Evolutionary conservation across 2,888 invertebrate species (phyloP).

Genomic region (Gari tellinella): DNA sequence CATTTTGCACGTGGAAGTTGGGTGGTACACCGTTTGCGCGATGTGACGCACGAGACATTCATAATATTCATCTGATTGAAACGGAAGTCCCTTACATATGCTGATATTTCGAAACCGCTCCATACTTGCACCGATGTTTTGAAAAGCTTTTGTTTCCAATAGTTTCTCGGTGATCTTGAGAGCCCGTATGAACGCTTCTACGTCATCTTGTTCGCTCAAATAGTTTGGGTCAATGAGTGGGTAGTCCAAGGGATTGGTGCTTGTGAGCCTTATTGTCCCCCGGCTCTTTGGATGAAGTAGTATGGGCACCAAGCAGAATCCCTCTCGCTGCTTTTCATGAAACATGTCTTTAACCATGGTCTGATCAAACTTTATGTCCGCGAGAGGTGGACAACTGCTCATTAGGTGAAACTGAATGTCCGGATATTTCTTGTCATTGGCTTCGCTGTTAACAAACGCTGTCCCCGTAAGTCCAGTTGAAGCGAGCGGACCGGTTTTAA

Average conservation of each 20-base stretch:
- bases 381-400: neutral
- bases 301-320: slow-evolving; percentile 19
- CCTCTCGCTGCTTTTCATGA: slow-evolving; percentile 71
- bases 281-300: slow-evolving; percentile 88
- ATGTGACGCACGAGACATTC: slow-evolving; percentile 19
- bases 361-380: neutral
- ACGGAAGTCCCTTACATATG: slow-evolving; percentile 8
- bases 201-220: slow-evolving; percentile 88
- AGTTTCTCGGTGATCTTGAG: neutral
- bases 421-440: slow-evolving; percentile 2
- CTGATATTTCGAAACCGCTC: neutral
- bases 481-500: slow-evolving; percentile 20
- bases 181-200: slow-evolving; percentile 73
- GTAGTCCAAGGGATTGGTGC: slow-evolving; percentile 90
- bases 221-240: slow-evolving; percentile 96
- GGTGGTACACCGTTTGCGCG: slow-evolving; percentile 85
- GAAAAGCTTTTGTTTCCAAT: neutral
- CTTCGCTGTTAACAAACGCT: slow-evolving; percentile 26
- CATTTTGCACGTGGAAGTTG: slow-evolving; percentile 90
- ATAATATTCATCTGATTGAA: slow-evolving; percentile 40
- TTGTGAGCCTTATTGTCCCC: slow-evolving; percentile 91
- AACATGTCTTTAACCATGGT: neutral
- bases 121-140: neutral
- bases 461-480: slow-evolving; percentile 10
- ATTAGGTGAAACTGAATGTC: neutral